These are phyloP conservation scores for Alligator sinensis DNA, from an alignment of 2,113 vertebrate species.

Conservation along the genomic window DNA sequence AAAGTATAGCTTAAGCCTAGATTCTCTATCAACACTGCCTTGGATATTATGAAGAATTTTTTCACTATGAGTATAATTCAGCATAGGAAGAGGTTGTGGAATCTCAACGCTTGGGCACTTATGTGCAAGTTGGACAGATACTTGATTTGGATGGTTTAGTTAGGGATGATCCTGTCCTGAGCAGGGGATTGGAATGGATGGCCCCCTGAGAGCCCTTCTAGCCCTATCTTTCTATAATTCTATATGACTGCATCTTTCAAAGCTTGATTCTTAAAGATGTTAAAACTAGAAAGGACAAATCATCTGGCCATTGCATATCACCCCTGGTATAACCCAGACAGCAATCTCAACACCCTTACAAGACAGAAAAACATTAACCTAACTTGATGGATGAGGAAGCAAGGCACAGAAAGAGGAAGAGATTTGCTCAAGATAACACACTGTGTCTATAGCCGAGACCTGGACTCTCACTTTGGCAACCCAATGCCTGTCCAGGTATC, in stretches of 20 bases:
- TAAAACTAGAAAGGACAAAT: background rate
- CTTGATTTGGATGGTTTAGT: no score
- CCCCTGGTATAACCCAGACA: no score
- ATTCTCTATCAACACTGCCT: no score
- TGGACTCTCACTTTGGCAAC: background rate
- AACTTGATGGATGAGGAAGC: background rate
- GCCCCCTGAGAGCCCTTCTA: no score
- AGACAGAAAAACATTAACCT: background rate
- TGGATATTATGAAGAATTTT: no score
- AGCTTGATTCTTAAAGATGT: background rate
- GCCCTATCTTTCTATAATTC: background rate
- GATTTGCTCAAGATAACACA: background rate
- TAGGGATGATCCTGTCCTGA: no score
- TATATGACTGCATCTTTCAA: background rate
- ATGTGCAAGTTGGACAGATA: no score
- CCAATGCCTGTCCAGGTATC: background rate
- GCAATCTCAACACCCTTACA: background rate
- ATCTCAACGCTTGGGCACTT: no score
- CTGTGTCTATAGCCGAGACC: background rate
- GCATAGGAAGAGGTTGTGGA: no score
- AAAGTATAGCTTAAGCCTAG: no score
- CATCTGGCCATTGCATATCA: background rate
- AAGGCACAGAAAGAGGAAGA: background rate
- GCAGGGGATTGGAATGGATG: no score
- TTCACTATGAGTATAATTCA: no score